These are phyloP conservation scores for Drosophila novamexicana DNA, from an alignment of 1,140 invertebrate genomes.

Conservation along the genomic window DNA sequence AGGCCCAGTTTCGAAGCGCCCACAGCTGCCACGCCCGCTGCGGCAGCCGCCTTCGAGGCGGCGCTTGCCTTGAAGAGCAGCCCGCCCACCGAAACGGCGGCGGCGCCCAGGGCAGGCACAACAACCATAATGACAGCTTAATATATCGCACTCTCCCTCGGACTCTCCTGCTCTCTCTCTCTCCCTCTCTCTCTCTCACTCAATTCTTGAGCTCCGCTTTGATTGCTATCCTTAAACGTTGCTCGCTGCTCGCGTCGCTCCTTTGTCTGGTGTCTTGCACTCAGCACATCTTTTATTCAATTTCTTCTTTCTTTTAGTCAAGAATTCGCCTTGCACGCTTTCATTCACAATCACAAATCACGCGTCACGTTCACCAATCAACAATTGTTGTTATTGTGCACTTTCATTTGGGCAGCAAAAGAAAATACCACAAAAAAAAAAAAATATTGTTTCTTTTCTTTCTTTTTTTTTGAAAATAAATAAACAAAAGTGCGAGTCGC, in stretches of 20 bases:
- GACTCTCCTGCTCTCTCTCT: neutral
- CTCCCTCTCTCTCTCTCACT: neutral
- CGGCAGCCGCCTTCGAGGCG: conserved; percentile 72
- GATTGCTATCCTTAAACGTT: neutral
- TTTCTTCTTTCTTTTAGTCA: neutral
- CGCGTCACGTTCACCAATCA: conserved; percentile 47
- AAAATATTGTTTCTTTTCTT: conserved; percentile 10
- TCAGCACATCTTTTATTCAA: conserved; percentile 30
- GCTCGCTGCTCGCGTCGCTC: neutral
- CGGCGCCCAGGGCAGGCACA: conserved; percentile 71
- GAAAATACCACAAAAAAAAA: conserved; percentile 20
- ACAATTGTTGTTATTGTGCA: conserved; percentile 43
- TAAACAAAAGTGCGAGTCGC: conserved; percentile 20
- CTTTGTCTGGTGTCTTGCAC: neutral
- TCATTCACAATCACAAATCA: conserved; percentile 37
- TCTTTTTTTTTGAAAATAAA: conserved; percentile 5
- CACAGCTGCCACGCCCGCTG: conserved; percentile 70
- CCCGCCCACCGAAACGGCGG: conserved; percentile 75
- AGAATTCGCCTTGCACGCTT: conserved; percentile 37
- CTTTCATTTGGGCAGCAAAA: conserved; percentile 64
- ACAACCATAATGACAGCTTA: conserved; percentile 60
- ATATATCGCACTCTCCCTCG: neutral
- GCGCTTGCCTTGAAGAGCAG: conserved; percentile 78
- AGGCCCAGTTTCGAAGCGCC: conserved; percentile 83
- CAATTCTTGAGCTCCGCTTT: neutral